phyloP scores from a whole-genome alignment of 2,113 vertebrate genomes.

The Donacobius atricapilla region DNA sequence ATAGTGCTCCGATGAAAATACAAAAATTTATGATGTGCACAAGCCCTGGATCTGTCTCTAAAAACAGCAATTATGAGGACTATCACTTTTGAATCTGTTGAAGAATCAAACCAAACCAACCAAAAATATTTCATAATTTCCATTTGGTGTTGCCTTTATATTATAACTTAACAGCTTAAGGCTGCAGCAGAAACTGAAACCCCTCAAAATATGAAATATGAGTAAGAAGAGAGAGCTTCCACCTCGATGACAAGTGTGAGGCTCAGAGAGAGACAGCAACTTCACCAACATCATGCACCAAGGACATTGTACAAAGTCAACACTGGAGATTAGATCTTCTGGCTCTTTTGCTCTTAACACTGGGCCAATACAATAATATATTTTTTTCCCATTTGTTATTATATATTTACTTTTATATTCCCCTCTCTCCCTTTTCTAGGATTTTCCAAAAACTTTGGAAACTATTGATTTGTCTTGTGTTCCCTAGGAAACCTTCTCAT shows the following conservation, averaged over 20 bases:
- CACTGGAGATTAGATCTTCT: neutral
- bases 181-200: neutral
- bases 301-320: neutral
- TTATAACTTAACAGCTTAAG: neutral
- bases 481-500: neutral
- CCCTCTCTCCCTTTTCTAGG: neutral
- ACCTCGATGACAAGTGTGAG: accelerated
- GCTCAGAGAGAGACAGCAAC: neutral
- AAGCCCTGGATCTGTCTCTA: neutral
- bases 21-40: neutral
- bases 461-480: neutral
- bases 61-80: neutral
- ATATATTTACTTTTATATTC: neutral
- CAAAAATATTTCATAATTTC: neutral
- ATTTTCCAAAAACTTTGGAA: neutral
- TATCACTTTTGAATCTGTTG: neutral
- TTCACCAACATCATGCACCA: neutral
- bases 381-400: neutral
- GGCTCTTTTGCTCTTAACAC: neutral
- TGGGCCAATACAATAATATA: neutral
- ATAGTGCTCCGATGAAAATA: neutral
- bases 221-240: neutral
- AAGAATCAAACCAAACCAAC: neutral
- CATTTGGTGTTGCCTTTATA: neutral
- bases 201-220: neutral